Evolutionary conservation across 2,888 invertebrate genomes (phyloP).

Genomic region (Meliscaeva auricollis): DNA sequence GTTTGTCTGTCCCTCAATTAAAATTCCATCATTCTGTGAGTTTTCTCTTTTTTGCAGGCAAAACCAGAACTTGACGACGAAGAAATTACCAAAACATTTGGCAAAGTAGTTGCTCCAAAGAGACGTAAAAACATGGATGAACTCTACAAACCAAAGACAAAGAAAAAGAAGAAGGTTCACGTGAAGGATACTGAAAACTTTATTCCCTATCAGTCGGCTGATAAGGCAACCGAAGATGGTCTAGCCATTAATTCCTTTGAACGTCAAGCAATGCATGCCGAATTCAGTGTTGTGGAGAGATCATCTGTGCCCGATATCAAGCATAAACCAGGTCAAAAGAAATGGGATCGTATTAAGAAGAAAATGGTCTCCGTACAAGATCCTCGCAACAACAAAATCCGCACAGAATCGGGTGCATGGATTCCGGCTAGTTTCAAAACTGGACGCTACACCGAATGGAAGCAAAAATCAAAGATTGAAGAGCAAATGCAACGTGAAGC

Average conservation of each 20-base stretch:
- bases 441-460: conserved; percentile 94
- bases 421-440: conserved; percentile 97
- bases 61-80: conserved; percentile 84
- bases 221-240: conserved; percentile 92
- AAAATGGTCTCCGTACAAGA: conserved; percentile 91
- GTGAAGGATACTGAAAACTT: conserved; percentile 91
- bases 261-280: conserved; percentile 90
- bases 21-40: too few species aligned
- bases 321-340: conserved; percentile 87
- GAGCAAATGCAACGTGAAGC: conserved; percentile 82
- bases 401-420: conserved; percentile 97
- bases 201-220: conserved; percentile 93
- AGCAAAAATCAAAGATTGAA: conserved; percentile 87
- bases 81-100: conserved; percentile 86
- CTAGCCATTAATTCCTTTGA: conserved; percentile 91
- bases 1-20: too few species aligned
- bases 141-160: conserved; percentile 86
- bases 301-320: conserved; percentile 89
- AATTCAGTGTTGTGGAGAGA: conserved; percentile 93
- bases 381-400: conserved; percentile 90
- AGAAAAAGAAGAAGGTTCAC: conserved; percentile 84
- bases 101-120: conserved; percentile 85
- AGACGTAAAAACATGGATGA: conserved; percentile 85
- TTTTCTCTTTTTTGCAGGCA: conserved; percentile 38
- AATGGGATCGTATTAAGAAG: conserved; percentile 98